These are phyloP conservation scores for Arbacia lixula DNA, from an alignment of 53 echinoderm and acorn worm species.

Conservation along the genomic window DNA sequence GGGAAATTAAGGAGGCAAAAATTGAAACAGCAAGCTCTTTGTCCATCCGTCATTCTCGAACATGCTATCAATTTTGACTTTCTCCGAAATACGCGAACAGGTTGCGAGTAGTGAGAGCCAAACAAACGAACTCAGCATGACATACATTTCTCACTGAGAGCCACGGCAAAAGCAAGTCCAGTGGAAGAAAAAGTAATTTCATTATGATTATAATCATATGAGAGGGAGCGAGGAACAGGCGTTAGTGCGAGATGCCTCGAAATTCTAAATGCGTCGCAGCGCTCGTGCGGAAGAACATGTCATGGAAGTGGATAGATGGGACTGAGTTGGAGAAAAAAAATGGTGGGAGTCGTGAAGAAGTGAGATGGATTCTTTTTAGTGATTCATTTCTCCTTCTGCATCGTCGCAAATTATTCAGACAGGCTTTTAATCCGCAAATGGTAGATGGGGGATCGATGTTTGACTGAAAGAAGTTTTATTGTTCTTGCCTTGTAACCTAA, in stretches of 20 bases:
- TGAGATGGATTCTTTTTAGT: too few relatives aligned
- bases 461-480: too few relatives aligned
- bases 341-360: too few relatives aligned
- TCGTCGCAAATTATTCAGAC: too few relatives aligned
- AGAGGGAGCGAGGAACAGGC: background rate
- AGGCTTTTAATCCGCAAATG: too few relatives aligned
- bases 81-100: constrained; percentile 34
- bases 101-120: constrained; percentile 21
- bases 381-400: too few relatives aligned
- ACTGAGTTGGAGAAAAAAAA: background rate
- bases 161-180: background rate
- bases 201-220: constrained; percentile 50
- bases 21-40: too few relatives aligned
- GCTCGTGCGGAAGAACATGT: constrained; percentile 14
- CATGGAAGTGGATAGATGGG: constrained; percentile 21
- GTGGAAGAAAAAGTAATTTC: constrained; percentile 52
- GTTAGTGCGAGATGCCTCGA: constrained; percentile 3
- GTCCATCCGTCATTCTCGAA: too few relatives aligned
- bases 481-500: too few relatives aligned
- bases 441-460: too few relatives aligned
- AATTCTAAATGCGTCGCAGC: background rate
- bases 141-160: constrained; percentile 18
- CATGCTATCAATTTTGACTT: too few relatives aligned
- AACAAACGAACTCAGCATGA: constrained; percentile 52
- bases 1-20: too few relatives aligned